Evolutionary conservation across 2,888 invertebrate species (phyloP), one percentile per base, ranked within the genome.

Genomic region (Subacronicta megacephala): DNA sequence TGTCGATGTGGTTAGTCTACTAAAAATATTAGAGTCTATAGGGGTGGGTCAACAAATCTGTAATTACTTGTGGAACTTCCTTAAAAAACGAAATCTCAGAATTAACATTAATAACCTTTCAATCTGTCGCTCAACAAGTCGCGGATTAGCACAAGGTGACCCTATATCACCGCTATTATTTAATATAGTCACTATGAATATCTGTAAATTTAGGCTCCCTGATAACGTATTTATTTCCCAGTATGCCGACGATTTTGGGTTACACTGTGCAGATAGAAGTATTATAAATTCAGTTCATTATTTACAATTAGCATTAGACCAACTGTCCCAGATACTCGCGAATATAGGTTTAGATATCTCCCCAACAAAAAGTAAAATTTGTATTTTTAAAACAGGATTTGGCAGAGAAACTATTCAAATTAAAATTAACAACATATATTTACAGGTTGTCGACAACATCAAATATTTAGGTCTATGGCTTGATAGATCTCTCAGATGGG

Each of bases 61-160:
- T 4, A 1, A 10, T 2, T 29, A 29, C 4, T 4, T 29, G 12
- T 29, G 29, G 29, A 29, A 29, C 2, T 29, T 29, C 12, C 29
- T 29, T 29, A 4, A 29, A 29, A 29, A 4, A 29, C 12, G 29
- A 29, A 29, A 29, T 5, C 3, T 20, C 7, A 2, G 20, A n/a
- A 36, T 15, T 3, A 10, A 29, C 0, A 29, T 12, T 2, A 12
- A 12, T 29, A 20, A 23, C 12, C 16, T 12, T 29, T 1, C 4
- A 29, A 29, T 12, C 3, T 29, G 4, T 29, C 20, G 20, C 7
- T 6, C 20, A 20, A 29, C 29, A 29, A 29, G 4, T 12, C 29
- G 29, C 12, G 29, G 29, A 2, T 29, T 29, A 3, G 29, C 29
- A 0, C 47, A 47, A 10, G 47, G 47, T 2, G 47, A 47, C 6